Evolutionary conservation across 1,140 invertebrate species (phyloP), one percentile per base, ranked within the genome.

Genomic region (Microplitis demolitor): DNA sequence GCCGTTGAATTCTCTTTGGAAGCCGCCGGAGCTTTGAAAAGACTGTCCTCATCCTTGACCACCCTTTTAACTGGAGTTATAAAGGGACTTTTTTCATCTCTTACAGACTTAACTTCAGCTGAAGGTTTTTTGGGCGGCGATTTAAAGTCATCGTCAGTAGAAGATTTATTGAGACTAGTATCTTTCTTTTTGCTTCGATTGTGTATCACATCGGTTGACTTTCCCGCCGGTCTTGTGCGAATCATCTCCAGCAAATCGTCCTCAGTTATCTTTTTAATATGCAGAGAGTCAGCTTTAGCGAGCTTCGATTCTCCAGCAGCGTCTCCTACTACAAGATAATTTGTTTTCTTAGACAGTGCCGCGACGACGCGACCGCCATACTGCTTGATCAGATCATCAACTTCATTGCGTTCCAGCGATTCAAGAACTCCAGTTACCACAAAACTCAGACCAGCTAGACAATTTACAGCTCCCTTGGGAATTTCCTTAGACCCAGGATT

Each of bases 381-480:
- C 76, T 92, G 91, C 71, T 91, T 91, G 34, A 97, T 91, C 9
- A 96, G 83, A 24, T 89, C 89, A 54, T 90, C 89, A 24, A 91
- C 90, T 78, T 97, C 95, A 39, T 96, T 93, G 37, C 93, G 88
- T 80, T 97, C 95, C 76, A 98, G 88, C 0, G 95, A 96, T 81
- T 97, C 96, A 9, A 97, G 87, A 4, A 97, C 93, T 24, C 97
- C 97, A 72, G 95, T 97, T 56, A 96, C 86, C 6, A 98, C 85
- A 84, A 98, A 97, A 34, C 91, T 93, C 74, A 94, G 84, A 66
- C 93, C 92, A 66, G 90, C 89, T 3, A 97, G 84, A 81, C 95
- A 96, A 80, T 91, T 88, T 24, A 92, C 89, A 70, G 89, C 89
- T 39, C 95, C 95, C 91, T 93, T 89, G 0, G 96, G 95, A 61